phyloP scores from a whole-genome alignment of 2,113 vertebrate species.

The Sinocyclocheilus anophthalmus region DNA sequence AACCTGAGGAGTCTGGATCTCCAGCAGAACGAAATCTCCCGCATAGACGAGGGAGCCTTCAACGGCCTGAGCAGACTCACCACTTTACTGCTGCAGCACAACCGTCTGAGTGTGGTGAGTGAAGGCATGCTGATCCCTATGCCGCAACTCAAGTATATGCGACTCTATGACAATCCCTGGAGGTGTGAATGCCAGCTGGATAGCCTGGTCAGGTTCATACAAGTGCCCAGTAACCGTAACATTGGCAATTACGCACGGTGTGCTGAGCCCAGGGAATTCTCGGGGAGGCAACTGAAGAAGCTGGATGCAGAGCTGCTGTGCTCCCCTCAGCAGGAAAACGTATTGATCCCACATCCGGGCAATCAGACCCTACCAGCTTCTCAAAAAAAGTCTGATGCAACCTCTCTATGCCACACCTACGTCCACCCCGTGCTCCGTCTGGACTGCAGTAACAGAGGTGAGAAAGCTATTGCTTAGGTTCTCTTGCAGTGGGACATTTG shows the following conservation, averaged over 20 bases:
- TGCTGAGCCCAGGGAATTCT: constrained; percentile 74
- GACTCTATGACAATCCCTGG: constrained; percentile 96
- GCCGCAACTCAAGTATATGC: constrained; percentile 85
- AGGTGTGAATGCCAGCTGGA: constrained; percentile 86
- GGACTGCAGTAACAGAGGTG: constrained; percentile 92
- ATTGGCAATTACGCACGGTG: constrained; percentile 93
- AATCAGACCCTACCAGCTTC: constrained; percentile 50
- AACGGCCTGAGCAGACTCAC: constrained; percentile 86
- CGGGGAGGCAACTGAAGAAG: constrained; percentile 84
- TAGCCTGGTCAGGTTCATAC: constrained; percentile 85
- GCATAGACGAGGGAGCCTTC: constrained; percentile 87
- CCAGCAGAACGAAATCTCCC: constrained; percentile 90
- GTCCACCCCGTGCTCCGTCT: constrained; percentile 84
- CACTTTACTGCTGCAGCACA: constrained; percentile 93
- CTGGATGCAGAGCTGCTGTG: constrained; percentile 82
- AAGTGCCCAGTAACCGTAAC: constrained; percentile 90
- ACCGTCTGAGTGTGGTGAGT: constrained; percentile 79
- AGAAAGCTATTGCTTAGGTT: constrained; percentile 55
- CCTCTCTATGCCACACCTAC: constrained; percentile 85
- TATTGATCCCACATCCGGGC: neutral
- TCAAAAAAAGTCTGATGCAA: constrained; percentile 75
- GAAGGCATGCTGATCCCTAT: constrained; percentile 88
- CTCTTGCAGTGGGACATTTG: neutral
- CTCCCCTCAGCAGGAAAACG: constrained; percentile 59
- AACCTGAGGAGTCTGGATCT: constrained; percentile 90